phyloP scores from a whole-genome alignment of 2,797 vertebrate species.

The Gobionotothen gibberifrons region DNA sequence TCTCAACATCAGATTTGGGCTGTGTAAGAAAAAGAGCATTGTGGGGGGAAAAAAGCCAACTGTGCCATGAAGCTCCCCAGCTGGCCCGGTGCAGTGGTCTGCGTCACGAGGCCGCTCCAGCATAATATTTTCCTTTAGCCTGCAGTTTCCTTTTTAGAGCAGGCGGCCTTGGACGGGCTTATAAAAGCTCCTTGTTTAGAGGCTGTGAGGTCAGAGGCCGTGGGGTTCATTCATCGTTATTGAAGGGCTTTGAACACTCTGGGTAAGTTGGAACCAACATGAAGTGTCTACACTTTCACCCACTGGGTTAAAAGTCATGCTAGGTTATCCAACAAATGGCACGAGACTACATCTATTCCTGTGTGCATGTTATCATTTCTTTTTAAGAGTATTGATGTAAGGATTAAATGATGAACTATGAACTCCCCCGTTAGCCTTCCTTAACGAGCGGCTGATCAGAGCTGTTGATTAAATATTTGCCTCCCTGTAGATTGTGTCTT shows the following conservation, averaged over 20 bases:
- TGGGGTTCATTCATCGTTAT: conserved; percentile 40
- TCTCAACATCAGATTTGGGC: conserved; percentile 8
- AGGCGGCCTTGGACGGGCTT: conserved; percentile 19
- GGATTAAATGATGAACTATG: conserved; percentile 46
- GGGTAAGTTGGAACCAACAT: conserved; percentile 1
- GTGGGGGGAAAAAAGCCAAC: neutral
- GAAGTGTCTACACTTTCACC: conserved; percentile 13
- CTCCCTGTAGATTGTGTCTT: conserved; percentile 73
- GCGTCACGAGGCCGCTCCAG: conserved; percentile 50
- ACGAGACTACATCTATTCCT: conserved; percentile 3
- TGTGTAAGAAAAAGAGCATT: conserved; percentile 16
- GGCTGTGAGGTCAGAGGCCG: conserved; percentile 45
- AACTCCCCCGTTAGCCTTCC: conserved; percentile 32
- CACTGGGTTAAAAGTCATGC: conserved; percentile 12
- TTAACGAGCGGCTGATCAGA: conserved; percentile 66
- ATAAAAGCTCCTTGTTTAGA: conserved; percentile 63
- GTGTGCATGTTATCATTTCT: conserved; percentile 2
- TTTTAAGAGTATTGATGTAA: conserved; percentile 40
- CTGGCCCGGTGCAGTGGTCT: conserved; percentile 40
- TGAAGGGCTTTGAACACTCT: conserved; percentile 26
- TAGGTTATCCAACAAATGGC: neutral
- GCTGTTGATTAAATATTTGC: conserved; percentile 79
- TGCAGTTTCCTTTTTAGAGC: conserved; percentile 64
- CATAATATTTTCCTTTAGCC: conserved; percentile 73
- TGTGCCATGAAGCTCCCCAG: conserved; percentile 48